Base-by-base conservation (phyloP, 1,140 invertebrate species). In the Drosophila trapezifrons region DNA sequence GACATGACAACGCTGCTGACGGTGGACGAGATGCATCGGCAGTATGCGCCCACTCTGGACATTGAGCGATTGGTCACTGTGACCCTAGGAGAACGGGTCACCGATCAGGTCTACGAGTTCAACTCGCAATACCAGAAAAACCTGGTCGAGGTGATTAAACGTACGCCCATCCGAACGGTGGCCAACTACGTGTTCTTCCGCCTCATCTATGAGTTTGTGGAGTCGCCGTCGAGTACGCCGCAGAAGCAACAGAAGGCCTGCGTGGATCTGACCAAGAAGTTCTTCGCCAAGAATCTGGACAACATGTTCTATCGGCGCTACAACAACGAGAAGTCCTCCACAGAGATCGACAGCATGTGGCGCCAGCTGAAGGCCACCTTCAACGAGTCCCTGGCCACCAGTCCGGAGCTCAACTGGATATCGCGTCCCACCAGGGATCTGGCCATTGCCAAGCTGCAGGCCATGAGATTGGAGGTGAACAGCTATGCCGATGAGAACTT, bases 161-260 rank as follows among this genome's bases (percentile, higher is more conserved):
- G 27, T 2, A 90, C 90, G 1, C 71, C 85, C 8, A 60, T 55
- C 2, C 63, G 58, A 1, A 62, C 55, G 10, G 13, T 91, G 32
- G 90, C 90, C 38, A 91, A 91, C 58, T 91, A 91, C 25, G 76
- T 91, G 2, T 84, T 81, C 46, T 91, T 60, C 35, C 59, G 52
- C 1, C 55, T 91, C 1, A 35, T 91, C 13, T 51, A 57, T 15
- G 63, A 79, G 6, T 87, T 90, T 43, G 27, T 60, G 8, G 40
- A 72, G 12, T 10, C 63, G n/a, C 43, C 65, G 0, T 27, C 54
- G 4, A 72, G 46, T 18, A 57, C 45, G 8, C n/a, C 18, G 40
- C 32, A 49, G 0, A 57, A 49, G 2, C 69, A 71, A 3, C 27
- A 62, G 17, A 1, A 49, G 4, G 37, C 29, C 3, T 91, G 90